These are phyloP conservation scores for Diglossa cyanea DNA, from an alignment of 2,797 vertebrate genomes.

Conservation along the genomic window DNA sequence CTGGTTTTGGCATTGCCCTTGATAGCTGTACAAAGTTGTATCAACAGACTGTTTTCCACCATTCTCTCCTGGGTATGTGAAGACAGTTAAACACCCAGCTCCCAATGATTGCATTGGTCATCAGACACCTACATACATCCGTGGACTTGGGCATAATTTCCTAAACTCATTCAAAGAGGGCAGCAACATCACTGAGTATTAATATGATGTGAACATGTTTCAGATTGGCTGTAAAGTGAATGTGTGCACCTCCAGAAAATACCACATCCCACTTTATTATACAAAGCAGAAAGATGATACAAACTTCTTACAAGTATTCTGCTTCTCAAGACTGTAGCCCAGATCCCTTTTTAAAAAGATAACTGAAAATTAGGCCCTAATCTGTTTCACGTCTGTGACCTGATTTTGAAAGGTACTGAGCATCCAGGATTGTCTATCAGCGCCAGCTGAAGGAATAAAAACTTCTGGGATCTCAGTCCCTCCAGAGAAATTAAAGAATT, in stretches of 20 bases:
- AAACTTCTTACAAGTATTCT: background rate
- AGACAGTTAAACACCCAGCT: background rate
- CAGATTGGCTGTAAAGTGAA: background rate
- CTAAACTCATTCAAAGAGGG: background rate
- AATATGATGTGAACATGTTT: background rate
- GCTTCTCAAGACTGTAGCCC: background rate
- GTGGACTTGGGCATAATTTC: background rate
- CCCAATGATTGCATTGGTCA: background rate
- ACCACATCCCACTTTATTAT: background rate
- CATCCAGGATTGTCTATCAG: background rate
- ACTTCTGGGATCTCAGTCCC: background rate
- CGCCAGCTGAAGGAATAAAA: background rate
- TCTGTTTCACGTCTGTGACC: background rate
- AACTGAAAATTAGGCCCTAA: background rate
- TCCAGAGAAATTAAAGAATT: background rate
- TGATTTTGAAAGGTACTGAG: background rate
- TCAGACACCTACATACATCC: background rate
- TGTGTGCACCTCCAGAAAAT: background rate
- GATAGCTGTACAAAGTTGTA: background rate
- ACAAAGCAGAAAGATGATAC: background rate
- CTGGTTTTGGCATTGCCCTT: background rate
- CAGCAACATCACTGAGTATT: background rate
- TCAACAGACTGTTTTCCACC: background rate
- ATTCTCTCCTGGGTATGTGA: background rate
- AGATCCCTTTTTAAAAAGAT: background rate